Evolutionary conservation across 2,888 invertebrate genomes (phyloP), one percentile per base, ranked within the genome.

Genomic region (Cantharis flavilabris): DNA sequence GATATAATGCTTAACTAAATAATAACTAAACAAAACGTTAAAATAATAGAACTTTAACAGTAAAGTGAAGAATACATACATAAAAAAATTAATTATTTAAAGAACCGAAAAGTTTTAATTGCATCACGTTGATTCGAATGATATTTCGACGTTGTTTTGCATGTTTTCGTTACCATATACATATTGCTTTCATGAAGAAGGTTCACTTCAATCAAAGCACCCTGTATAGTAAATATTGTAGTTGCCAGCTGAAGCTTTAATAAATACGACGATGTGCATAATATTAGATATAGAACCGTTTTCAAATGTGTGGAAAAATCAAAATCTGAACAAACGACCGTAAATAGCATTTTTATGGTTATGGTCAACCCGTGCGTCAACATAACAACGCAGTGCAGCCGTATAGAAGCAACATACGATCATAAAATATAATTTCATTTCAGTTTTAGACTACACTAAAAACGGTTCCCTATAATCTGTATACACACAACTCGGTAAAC

Each of bases 371-470:
- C 78, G 73, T 78, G 79, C 80, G 78, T 76, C 78, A 76, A 75
- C 78, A 76, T 78, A 75, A 73, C 79, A 77, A 70, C 79, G 76
- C 77, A 76, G 73, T 75, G 75, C 72, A 79, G 76, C 76, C 76
- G 65, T 74, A 73, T 79, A 76, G 74, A 64, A 74, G 73, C 79
- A 76, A 76, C 75, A 72, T 65, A 69, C 71, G 78, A 74, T 76
- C 80, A 76, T 83, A 83, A 83, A 83, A 82, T 81, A 82, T 82
- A 83, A 83, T 83, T 83, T 82, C 82, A 83, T 83, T 83, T 81
- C 79, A 78, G 80, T 78, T 82, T 82, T 81, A 81, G 80, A 81
- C 81, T 81, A 81, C 81, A 81, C 81, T 71, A 80, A 82, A 82
- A 82, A 81, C 49, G 81, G 79, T 77, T 80, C 78, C 75, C 79